Evolutionary conservation across 2,888 invertebrate genomes (phyloP), one percentile per base, ranked within the genome.

Genomic region (Odontothrips loti): DNA sequence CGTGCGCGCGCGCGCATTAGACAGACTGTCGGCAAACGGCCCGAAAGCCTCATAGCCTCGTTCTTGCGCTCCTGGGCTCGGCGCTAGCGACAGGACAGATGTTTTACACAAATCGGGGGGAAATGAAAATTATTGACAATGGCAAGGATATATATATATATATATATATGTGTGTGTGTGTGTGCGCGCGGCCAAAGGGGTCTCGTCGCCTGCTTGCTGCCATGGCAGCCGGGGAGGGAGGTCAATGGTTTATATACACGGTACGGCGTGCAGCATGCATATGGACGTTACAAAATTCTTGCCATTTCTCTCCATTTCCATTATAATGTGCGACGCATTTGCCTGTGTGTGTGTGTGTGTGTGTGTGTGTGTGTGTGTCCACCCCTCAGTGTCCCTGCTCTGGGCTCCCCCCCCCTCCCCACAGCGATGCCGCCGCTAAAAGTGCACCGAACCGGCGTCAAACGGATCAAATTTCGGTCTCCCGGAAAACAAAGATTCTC

Each of bases 71-170:
- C 20, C 58, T 51, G 20, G 15, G 58, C 58, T 58, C 58, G 58
- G 58, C 27, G 27, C 68, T 51, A 51, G 58, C 68, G 68, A 23
- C 68, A 27, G 34, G 68, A 27, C 68, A 75, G 68, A 75, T 75
- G 68, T 75, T 75, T 75, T 75, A 11, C 68, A 23, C 68, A 75
- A 75, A 75, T 27, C 68, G 68, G 68, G 68, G 68, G 68, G 23
- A 68, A 75, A 75, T 75, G 68, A 75, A 75, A 75, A 75, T 75
- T 75, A 75, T 75, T 75, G 68, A 75, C 68, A 75, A 75, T 75
- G 27, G 27, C 23, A 17, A 20, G 15, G n/a, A 58, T 58, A 58
- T 17, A 17, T 58, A 12, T 8, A 1, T 6, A 12, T 51, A n/a
- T n/a, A n/a, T n/a, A n/a, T n/a, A n/a, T n/a, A n/a, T n/a, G n/a